phyloP scores from a whole-genome alignment of 2,797 vertebrate genomes.

The Scolopax bukidnonensis region DNA sequence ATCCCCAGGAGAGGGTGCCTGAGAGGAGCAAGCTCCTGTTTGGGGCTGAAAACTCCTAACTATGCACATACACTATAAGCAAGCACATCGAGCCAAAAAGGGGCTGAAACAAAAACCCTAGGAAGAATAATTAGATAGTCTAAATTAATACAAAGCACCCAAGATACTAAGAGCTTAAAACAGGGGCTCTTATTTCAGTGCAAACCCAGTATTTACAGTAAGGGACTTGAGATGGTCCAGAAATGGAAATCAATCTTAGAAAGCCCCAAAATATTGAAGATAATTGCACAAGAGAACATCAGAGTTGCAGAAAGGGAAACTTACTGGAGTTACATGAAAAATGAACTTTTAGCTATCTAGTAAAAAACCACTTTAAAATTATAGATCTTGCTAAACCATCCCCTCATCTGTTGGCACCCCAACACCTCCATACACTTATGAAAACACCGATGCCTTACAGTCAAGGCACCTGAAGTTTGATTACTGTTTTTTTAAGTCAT shows the following conservation, averaged over 20 bases:
- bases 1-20: background rate
- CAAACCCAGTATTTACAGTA: background rate
- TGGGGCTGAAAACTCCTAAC: background rate
- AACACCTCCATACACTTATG: rapidly evolving
- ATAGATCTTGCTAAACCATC: background rate
- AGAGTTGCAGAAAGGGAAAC: background rate
- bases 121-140: background rate
- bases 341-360: background rate
- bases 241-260: background rate
- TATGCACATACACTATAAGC: background rate
- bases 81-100: background rate
- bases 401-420: background rate
- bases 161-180: background rate
- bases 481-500: background rate
- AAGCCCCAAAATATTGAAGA: background rate
- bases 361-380: background rate
- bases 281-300: background rate
- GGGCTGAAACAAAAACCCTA: background rate
- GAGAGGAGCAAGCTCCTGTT: background rate
- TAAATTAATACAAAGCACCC: background rate
- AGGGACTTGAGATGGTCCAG: background rate
- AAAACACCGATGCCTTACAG: background rate
- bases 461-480: background rate
- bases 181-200: background rate
- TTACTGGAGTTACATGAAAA: background rate